Evolutionary conservation across 2,113 vertebrate genomes (phyloP), one percentile per base, ranked within the genome.

Genomic region (Macquaria ambigua): DNA sequence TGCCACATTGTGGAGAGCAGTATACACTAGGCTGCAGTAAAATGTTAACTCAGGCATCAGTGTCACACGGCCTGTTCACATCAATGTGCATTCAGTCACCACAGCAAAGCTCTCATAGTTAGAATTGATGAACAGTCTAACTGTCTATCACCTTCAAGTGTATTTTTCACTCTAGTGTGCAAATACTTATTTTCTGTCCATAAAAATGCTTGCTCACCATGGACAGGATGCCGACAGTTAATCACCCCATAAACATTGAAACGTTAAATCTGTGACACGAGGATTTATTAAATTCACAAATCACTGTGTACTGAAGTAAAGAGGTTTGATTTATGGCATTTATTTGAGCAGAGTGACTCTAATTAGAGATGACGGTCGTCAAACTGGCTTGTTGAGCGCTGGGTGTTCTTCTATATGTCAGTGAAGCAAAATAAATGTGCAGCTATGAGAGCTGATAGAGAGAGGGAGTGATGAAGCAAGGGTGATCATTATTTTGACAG

Each of bases 401-500:
- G 53, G 43, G 9, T 55, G 73, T 41, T 63, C 62, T 41, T 61
- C 39, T 70, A 5, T 58, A 56, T n/a, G 56, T 66, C 66, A 46
- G 48, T 50, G 62, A 63, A 56, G 18, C 43, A 73, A 73, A 53
- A 79, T 11, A 83, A 70, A 14, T 53, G 5, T 10, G 20, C 37
- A 41, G 25, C 15, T 39, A 28, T 71, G 10, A 71, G 70, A 55
- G 52, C 34, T n/a, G 37, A 50, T 20, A 16, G 48, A n/a, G 61
- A n/a, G 31, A 43, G n/a, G 43, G 6, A 37, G 37, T 20, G 43
- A 76, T 61, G 41, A 76, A 62, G 59, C 77, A 61, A 11, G 5
- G 68, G 46, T 64, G 55, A 67, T 83, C 56, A 68, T 83, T 74
- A 81, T 66, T 83, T 18, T 74, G 56, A 43, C 39, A 34, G 55